A percentile compares a stretch with the other conserved stretches of the same genome.
Evolutionary conservation across 2,888 invertebrate genomes (phyloP).

Genomic region (Synanthedon myopaeformis): DNA sequence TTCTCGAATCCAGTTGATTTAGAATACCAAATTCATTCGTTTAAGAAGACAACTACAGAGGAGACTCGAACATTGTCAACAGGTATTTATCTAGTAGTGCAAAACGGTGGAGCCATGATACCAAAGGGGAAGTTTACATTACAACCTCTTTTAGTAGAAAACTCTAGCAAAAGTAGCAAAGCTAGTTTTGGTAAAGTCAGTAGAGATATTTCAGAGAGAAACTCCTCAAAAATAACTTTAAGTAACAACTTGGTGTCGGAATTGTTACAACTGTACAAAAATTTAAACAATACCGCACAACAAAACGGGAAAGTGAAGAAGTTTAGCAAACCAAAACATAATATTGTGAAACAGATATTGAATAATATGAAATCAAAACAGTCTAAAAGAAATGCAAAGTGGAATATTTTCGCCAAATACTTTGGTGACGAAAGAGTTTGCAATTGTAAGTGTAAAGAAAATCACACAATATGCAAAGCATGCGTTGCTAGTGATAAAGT

Average conservation of each 20-base stretch:
- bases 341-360: background rate
- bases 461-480: constrained; percentile 39
- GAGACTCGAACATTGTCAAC: constrained; percentile 16
- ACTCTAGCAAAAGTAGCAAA: background rate
- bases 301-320: background rate
- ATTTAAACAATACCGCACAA: constrained; percentile 4
- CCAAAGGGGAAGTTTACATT: constrained; percentile 22
- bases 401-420: constrained; percentile 28
- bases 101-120: constrained; percentile 17
- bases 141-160: constrained; percentile 19
- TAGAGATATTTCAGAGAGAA: background rate
- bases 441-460: constrained; percentile 35
- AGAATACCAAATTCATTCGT: constrained; percentile 41
- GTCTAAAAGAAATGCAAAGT: constrained; percentile 19
- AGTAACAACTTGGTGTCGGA: constrained; percentile 34
- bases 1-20: constrained; percentile 45
- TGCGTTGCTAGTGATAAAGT: constrained; percentile 50
- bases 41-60: constrained; percentile 15
- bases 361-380: constrained; percentile 6
- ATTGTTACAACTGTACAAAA: constrained; percentile 26
- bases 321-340: background rate
- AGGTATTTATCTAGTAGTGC: constrained; percentile 37
- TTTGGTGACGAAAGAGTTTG: constrained; percentile 42
- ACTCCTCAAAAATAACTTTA: constrained; percentile 15
- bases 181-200: background rate